Conservation (phyloP, 2,888 invertebrate genomes). For the Agelastica alni region DNA sequence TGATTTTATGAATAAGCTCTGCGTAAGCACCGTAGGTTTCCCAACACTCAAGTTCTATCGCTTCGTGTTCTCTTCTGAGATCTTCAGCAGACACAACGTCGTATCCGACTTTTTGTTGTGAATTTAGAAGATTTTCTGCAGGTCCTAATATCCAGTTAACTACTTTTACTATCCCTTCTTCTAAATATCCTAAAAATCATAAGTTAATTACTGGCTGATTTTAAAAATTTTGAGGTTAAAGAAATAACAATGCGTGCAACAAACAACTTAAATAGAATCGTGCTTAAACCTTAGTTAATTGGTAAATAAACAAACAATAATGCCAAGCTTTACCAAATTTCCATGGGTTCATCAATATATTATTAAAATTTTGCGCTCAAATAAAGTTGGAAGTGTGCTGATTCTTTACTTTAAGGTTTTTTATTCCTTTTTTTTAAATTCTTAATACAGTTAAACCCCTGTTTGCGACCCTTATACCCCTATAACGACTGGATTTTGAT, state of each 20-base stretch:
- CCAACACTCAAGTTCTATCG: slow-evolving; percentile 74
- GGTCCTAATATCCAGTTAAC: slow-evolving; percentile 79
- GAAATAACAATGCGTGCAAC: not conserved
- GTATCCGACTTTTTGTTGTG: slow-evolving; percentile 73
- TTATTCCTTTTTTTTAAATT: no score
- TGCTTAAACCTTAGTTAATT: no score
- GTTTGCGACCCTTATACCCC: no score
- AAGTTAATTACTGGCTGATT: not conserved
- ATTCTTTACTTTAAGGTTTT: no score
- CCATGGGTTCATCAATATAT: no score
- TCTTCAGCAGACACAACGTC: slow-evolving; percentile 74
- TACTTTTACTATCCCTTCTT: slow-evolving; percentile 70
- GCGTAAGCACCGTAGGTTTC: slow-evolving; percentile 81
- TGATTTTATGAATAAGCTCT: slow-evolving; percentile 74
- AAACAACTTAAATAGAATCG: no score
- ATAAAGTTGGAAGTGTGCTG: no score
- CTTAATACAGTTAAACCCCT: no score
- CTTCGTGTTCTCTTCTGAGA: slow-evolving; percentile 73
- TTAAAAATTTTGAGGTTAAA: not conserved
- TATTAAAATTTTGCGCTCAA: no score
- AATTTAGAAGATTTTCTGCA: slow-evolving; percentile 73
- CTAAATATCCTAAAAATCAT: slow-evolving; percentile 55
- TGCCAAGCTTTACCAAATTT: no score
- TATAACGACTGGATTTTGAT: no score
- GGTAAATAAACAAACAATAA: no score